Conservation (phyloP, 2,113 vertebrate species). For the Lophochroa leadbeateri region DNA sequence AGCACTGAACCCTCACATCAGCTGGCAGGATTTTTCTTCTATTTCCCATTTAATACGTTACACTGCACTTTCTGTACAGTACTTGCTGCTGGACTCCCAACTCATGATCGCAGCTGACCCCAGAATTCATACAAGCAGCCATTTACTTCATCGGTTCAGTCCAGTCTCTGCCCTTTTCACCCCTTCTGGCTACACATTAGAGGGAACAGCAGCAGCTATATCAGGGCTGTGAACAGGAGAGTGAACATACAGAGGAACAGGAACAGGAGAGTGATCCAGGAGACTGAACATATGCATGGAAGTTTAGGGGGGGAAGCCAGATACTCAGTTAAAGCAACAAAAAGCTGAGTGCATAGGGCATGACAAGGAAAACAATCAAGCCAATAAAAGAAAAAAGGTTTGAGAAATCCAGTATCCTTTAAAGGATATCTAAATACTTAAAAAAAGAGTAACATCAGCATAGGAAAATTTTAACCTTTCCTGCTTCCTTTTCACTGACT, state of each 20-base stretch:
- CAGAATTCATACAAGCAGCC: background rate
- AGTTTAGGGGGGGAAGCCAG: background rate
- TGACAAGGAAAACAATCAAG: background rate
- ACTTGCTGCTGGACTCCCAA: background rate
- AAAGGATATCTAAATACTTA: background rate
- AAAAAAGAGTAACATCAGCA: background rate
- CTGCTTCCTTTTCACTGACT: background rate
- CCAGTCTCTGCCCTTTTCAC: background rate
- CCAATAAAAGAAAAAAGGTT: background rate
- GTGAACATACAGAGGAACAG: background rate
- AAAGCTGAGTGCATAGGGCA: background rate
- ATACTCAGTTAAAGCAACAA: background rate
- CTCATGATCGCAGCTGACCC: background rate
- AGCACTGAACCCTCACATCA: background rate
- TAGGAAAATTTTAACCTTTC: background rate
- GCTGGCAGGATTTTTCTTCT: background rate
- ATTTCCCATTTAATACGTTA: background rate
- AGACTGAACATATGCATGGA: rapidly evolving
- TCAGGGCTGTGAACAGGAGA: background rate
- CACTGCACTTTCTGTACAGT: background rate
- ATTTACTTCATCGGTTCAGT: background rate
- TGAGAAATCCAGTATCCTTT: background rate
- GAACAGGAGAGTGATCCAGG: background rate
- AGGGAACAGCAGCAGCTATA: background rate
- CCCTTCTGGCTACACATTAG: background rate